phyloP scores from a whole-genome alignment of 2,797 vertebrate genomes.

The Austrolebias charrua region DNA sequence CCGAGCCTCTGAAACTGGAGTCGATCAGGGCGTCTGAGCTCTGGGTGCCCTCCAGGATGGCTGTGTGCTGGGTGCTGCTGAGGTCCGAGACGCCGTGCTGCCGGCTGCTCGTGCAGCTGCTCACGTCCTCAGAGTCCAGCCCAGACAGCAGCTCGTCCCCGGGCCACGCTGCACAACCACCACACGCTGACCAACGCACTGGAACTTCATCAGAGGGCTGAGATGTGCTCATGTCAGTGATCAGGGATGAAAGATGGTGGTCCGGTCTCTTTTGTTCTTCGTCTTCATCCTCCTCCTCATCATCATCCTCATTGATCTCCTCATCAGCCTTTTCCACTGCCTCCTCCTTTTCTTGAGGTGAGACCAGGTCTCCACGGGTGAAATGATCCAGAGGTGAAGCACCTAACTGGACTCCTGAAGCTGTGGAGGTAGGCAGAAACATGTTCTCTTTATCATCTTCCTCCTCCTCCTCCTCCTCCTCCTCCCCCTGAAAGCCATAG shows the following conservation, averaged over 20 bases:
- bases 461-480: conserved; percentile 32
- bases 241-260: conserved; percentile 61
- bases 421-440: conserved; percentile 40
- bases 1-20: conserved; percentile 70
- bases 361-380: conserved; percentile 45
- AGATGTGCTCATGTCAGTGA: conserved; percentile 66
- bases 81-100: conserved; percentile 72
- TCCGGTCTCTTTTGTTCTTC: conserved; percentile 70
- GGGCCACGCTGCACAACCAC: conserved; percentile 58
- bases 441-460: conserved; percentile 56
- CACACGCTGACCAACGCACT: conserved; percentile 45
- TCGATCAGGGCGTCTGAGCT: conserved; percentile 75
- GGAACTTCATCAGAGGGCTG: conserved; percentile 70
- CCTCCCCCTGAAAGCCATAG: conserved; percentile 20
- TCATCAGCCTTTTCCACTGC: conserved; percentile 83
- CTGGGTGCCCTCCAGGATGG: conserved; percentile 73
- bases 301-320: conserved; percentile 81
- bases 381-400: conserved; percentile 50
- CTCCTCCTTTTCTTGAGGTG: conserved; percentile 72
- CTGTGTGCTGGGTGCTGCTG: conserved; percentile 73
- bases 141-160: conserved; percentile 69
- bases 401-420: conserved; percentile 43
- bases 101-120: conserved; percentile 75
- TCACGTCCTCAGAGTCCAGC: conserved; percentile 75
- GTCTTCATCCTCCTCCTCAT: conserved; percentile 75